phyloP scores from a whole-genome alignment of 2,113 vertebrate genomes.

The Electrona antarctica region DNA sequence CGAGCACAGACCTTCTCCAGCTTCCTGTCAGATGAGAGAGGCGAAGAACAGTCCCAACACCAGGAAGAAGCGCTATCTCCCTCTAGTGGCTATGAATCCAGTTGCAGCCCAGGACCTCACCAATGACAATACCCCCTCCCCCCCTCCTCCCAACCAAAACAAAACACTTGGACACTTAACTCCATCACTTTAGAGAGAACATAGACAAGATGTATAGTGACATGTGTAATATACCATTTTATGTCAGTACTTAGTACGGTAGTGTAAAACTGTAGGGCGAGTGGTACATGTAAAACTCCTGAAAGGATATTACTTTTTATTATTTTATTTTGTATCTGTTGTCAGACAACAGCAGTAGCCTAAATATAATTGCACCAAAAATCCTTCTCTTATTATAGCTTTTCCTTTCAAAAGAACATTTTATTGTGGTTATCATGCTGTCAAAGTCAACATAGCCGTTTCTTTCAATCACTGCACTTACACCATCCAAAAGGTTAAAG shows the following conservation, averaged over 20 bases:
- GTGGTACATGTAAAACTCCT: conserved; percentile 21
- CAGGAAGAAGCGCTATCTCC: conserved; percentile 84
- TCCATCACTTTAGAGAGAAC: conserved; percentile 63
- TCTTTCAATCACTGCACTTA: conserved; percentile 4
- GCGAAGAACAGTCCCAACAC: conserved; percentile 64
- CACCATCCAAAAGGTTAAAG: conserved; percentile 18
- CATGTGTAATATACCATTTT: conserved; percentile 70
- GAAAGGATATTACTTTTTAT: conserved; percentile 23
- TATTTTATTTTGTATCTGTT: conserved; percentile 47
- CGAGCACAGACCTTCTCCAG: conserved; percentile 95
- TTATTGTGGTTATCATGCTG: conserved; percentile 23
- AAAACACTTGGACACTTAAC: conserved; percentile 78
- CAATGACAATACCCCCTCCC: conserved; percentile 84
- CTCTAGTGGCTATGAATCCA: conserved; percentile 86
- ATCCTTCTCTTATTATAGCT: conserved; percentile 28
- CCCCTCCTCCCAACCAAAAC: conserved; percentile 35
- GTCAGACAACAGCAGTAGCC: conserved; percentile 59
- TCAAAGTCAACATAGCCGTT: conserved; percentile 9
- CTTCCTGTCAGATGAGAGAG: conserved; percentile 87
- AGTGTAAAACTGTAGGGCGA: conserved; percentile 66
- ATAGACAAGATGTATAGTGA: conserved; percentile 75
- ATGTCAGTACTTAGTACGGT: conserved; percentile 53
- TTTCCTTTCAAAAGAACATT: conserved; percentile 8
- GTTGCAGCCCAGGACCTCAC: conserved; percentile 85
- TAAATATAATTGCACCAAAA: conserved; percentile 67